These are phyloP conservation scores for Forbesichthys papilliferus DNA, from an alignment of 2,113 vertebrate genomes.

Conservation along the genomic window DNA sequence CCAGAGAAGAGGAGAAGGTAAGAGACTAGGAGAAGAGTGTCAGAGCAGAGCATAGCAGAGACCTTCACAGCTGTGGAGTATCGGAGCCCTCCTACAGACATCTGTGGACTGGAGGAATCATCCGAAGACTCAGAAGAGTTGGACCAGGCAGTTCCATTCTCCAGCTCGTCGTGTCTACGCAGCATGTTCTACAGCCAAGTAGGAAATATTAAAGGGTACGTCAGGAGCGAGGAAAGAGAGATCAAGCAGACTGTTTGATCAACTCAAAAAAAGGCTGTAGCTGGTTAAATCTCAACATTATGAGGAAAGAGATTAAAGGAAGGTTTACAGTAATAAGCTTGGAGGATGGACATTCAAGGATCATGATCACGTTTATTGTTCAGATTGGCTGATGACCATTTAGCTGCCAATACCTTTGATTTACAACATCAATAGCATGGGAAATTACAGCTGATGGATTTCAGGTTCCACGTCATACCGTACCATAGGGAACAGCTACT, in stretches of 20 bases:
- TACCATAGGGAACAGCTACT: background rate
- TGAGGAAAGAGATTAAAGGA: no score
- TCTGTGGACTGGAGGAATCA: conserved; percentile 91
- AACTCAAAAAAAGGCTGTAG: no score
- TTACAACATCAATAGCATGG: no score
- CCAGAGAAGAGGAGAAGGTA: no score
- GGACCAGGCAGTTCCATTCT: conserved; percentile 92
- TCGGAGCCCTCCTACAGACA: conserved; percentile 77
- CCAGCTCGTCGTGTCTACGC: conserved; percentile 85
- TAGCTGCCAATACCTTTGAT: no score
- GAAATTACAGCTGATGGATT: no score
- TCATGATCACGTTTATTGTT: no score
- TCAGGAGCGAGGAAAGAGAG: background rate
- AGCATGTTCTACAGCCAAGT: conserved; percentile 85
- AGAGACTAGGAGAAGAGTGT: background rate
- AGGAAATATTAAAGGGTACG: background rate
- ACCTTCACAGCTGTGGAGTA: conserved; percentile 58
- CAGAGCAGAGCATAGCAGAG: background rate
- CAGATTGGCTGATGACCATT: no score
- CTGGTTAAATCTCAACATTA: no score
- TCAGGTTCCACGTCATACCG: background rate
- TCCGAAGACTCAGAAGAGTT: conserved; percentile 94
- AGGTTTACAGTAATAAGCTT: no score
- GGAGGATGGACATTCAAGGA: no score
- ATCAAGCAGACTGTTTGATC: no score